Base-by-base conservation (phyloP, 2,888 invertebrate genomes). In the Amblyteles armatorius region DNA sequence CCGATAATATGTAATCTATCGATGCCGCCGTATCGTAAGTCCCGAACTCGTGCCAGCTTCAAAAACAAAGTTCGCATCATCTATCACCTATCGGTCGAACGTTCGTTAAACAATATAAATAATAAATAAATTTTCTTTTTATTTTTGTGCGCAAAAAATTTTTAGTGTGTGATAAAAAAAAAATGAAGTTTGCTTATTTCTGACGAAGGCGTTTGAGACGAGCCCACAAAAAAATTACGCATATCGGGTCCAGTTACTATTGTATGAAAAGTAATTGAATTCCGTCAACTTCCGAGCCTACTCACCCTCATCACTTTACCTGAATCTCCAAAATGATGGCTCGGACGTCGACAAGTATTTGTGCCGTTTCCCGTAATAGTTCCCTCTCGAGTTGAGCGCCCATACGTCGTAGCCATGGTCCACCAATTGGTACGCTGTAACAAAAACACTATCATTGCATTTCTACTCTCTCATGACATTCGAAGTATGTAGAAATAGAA, bases 21-120 rank as follows among this genome's bases (percentile, higher is more conserved):
- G 89, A 82, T 16, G 91, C 88, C 65, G 90, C 83, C 52, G 86
- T 86, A 78, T 92, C 92, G 73, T 90, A 90, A 33, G 88, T 76
- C 7, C 91, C 92, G 26, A 88, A 88, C 77, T 92, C 92, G 86
- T 92, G 91, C 91, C 91, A 92, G 79, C 92, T 92, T 29, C 26
- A 52, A 81, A 29, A 76, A n/a, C 9, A 60, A 40, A 76, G 44
- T 19, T n/a, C 40, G 3, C 9, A 29, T 29, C 0, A 73, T 50
- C 60, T 22, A 57, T 50, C 52, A 29, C 6, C 48, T n/a, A 71
- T 11, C 33, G 7, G 7, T 48, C 2, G 11, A 26, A 68, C n/a
- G 11, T 22, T 22, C 19, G 19, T 22, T 7, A 7, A 22, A 65
- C 50, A 69, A 29, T 13, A 5, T 3, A 13, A 83, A 55, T 22